Base-by-base conservation (phyloP, 35 echinoderm and acorn worm species). In the Diadema setosum region DNA sequence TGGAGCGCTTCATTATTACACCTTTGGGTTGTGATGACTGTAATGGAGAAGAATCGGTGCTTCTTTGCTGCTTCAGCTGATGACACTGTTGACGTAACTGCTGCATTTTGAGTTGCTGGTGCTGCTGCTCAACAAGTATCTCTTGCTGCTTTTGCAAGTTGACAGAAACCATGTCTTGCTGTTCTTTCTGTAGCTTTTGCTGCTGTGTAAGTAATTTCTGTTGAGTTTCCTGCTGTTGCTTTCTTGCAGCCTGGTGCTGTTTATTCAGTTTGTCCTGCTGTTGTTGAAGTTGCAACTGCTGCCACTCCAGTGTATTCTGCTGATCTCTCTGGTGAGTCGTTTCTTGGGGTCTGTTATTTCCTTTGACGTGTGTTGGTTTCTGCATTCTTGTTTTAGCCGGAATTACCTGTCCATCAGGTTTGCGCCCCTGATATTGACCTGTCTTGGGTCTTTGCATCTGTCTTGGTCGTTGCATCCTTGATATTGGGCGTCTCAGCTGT, bases 391-490 rank as follows among this genome's bases (percentile, higher is more conserved):
- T 44, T 9, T 41, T 17, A 17, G 39, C 73, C 2, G 44, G 2
- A 17, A 41, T 5, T 41, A 18, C 21, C 36, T 44, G 39, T 5
- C 40, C 40, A 39, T 78, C 73, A 78, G 40, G 5, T 39, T 78
- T 78, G 11, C 40, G 39, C 1, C 73, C 37, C 5, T 39, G 73
- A 14, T 78, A 41, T 21, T 78, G 73, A 18, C 33, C 17, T 41
- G 73, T 21, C 21, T 78, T 78, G 17, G 73, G 73, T 78, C 73
- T 34, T 25, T 78, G 73, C 44, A 78, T 78, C 73, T 78, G 73
- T 78, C 73, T 39, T 44, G 73, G 73, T 25, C 73, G 73, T 25
- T 78, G 73, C 73, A 78, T 78, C 40, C 40, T 78, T 6, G 73
- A 78, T 5, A 41, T 11, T 78, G 73, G 73, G 12, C 73, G 39